Evolutionary conservation across 2,113 vertebrate genomes (phyloP), one percentile per base, ranked within the genome.

Genomic region (Corythaixoides concolor): DNA sequence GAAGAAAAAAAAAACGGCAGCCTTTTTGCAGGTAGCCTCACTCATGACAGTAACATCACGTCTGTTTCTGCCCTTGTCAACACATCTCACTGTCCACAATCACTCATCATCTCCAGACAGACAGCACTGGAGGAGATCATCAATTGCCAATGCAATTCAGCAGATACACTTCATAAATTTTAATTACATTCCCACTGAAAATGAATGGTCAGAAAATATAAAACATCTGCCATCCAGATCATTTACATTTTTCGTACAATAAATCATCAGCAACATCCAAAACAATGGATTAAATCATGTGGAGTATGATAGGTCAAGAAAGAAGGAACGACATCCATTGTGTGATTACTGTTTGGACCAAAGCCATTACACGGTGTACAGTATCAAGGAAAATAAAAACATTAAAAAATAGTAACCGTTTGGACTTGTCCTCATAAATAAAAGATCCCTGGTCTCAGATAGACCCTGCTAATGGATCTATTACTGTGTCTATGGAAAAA

Each of bases 161-260:
- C 99, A 99, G 99, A 99, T 99, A 99, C 99, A 99, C 99, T 99
- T 99, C 99, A 99, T 99, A 99, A 99, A 99, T 99, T 99, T 99
- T 99, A 99, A 99, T 99, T 99, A 99, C 98, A 98, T 98, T 98
- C 97, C 98, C 98, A 97, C 98, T 98, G 98, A 99, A 99, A 99
- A 99, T 99, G 99, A 99, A 99, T 99, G 99, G 99, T 99, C 99
- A 99, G 99, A 99, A 99, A 99, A 99, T 99, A 99, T 98, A 99
- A 99, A 99, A 99, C 99, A 99, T 99, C 99, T 99, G 99, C 99
- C 99, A 98, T 98, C 98, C 98, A 98, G 98, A 99, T 99, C 98
- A 99, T 99, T 99, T 99, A 99, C 98, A 98, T 98, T 98, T 98
- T 98, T 98, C 89, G 62, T 98, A 97, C 98, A 98, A 99, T 99